phyloP scores from a whole-genome alignment of 1,140 invertebrate species.

The Meloidogyne hapla region DNA sequence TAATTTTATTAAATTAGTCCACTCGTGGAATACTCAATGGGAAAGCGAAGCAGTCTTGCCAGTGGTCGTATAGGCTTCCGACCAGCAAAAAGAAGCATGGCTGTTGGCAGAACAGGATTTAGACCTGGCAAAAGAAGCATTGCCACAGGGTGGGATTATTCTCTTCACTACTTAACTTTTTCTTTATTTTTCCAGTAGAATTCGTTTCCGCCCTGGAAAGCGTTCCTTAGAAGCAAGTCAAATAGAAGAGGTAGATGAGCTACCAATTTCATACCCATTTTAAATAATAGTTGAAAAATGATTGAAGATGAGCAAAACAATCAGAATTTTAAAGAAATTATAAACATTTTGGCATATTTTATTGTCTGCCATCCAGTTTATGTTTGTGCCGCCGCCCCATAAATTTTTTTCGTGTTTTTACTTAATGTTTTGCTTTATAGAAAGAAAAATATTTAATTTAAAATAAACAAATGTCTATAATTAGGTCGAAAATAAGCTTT shows the following conservation, averaged over 20 bases:
- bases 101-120: slow-evolving; percentile 22
- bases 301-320: background rate
- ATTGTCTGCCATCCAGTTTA: background rate
- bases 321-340: background rate
- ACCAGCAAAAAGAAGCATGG: slow-evolving; percentile 22
- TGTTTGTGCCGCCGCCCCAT: background rate
- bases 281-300: background rate
- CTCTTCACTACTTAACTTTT: background rate
- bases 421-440: no score
- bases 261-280: background rate
- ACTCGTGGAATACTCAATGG: background rate
- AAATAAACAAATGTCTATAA: no score
- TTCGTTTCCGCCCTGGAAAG: slow-evolving; percentile 26
- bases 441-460: no score
- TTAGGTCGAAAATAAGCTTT: no score
- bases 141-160: slow-evolving; percentile 17
- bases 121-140: slow-evolving; percentile 24
- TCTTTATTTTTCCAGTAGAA: background rate
- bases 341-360: background rate
- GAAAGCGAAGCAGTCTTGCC: background rate
- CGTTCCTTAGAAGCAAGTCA: background rate
- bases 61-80: slow-evolving; percentile 21
- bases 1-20: background rate
- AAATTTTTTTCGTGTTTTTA: background rate
- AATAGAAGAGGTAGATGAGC: background rate